These are phyloP conservation scores for Nixonia krombeini DNA, from an alignment of 1,140 invertebrate species.

Conservation along the genomic window DNA sequence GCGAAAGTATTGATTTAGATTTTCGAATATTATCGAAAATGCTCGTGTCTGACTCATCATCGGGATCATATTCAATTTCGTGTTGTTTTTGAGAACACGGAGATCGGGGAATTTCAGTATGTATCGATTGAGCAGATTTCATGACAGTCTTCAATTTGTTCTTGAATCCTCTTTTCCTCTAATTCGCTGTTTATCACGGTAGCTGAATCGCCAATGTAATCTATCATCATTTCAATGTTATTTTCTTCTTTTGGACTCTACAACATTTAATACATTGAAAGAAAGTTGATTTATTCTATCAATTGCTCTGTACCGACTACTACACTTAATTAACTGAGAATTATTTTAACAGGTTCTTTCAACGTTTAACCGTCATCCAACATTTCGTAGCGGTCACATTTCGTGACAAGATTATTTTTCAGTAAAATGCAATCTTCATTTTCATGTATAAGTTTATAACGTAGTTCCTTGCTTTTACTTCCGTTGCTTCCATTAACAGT, in stretches of 20 bases:
- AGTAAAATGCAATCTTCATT: not conserved
- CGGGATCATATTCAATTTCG: constrained; percentile 56
- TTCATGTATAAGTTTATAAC: not conserved
- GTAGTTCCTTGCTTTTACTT: not conserved
- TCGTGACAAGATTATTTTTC: not conserved
- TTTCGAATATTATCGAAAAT: constrained; percentile 43
- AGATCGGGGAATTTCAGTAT: constrained; percentile 30
- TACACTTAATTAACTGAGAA: not conserved
- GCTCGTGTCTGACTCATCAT: constrained; percentile 46
- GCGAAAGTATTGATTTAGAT: constrained; percentile 36
- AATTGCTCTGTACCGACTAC: too few species aligned
- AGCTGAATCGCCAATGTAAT: constrained; percentile 50
- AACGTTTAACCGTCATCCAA: not conserved
- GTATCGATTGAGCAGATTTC: constrained; percentile 30
- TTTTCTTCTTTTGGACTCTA: constrained; percentile 46
- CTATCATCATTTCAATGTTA: constrained; percentile 43
- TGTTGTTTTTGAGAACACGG: constrained; percentile 28
- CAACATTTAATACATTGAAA: not conserved
- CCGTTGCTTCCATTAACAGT: constrained; percentile 15
- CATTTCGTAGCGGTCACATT: not conserved
- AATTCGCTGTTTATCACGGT: constrained; percentile 44
- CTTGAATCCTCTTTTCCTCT: constrained; percentile 38
- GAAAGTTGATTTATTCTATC: not conserved
- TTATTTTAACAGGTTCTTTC: not conserved
- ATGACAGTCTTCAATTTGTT: constrained; percentile 51